Evolutionary conservation across 2,797 vertebrate genomes (phyloP).

Genomic region (Crocidura indochinensis): DNA sequence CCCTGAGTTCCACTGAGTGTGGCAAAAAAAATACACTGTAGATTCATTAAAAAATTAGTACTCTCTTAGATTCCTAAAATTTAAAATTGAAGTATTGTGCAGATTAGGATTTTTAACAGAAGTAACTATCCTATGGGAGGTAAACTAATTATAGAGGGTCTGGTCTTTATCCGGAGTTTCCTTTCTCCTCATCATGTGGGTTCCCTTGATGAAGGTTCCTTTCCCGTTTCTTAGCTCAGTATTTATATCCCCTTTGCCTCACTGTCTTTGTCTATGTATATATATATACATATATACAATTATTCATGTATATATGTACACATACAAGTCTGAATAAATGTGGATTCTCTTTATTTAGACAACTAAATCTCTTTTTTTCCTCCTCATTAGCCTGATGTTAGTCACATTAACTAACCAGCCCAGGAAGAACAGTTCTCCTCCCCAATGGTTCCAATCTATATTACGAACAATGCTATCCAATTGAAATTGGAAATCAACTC

Average conservation of each 20-base stretch:
- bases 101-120: background rate
- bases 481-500: constrained; percentile 61
- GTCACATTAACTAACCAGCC: background rate
- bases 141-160: background rate
- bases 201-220: background rate
- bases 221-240: background rate
- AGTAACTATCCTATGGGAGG: background rate
- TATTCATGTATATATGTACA: background rate
- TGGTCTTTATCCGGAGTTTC: background rate
- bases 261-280: background rate
- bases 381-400: background rate
- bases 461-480: constrained; percentile 43
- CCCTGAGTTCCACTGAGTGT: too few relatives aligned
- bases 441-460: background rate
- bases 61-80: background rate
- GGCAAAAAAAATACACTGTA: background rate
- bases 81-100: background rate
- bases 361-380: background rate
- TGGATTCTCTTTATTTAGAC: background rate
- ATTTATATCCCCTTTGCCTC: background rate
- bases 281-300: background rate
- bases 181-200: background rate
- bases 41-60: background rate
- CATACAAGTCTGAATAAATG: background rate
- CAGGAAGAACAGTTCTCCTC: background rate